Conservation (phyloP, 2,113 vertebrate species). For the Pheucticus melanocephalus region DNA sequence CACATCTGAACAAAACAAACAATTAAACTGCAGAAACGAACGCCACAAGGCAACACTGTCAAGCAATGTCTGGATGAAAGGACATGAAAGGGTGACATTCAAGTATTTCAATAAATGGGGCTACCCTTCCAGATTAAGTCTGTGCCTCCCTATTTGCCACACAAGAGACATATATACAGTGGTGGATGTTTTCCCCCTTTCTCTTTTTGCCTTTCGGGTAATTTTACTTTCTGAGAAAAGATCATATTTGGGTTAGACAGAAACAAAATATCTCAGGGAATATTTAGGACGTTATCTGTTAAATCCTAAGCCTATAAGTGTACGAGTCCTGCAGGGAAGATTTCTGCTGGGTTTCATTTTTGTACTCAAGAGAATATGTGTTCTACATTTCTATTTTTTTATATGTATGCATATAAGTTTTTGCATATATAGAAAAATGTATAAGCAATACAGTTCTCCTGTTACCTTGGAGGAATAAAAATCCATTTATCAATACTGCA, state of each 20-base stretch:
- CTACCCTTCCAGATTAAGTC: neutral
- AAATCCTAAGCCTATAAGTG: neutral
- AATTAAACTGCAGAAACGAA: neutral
- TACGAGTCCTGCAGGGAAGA: neutral
- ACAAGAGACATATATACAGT: neutral
- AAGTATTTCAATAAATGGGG: neutral
- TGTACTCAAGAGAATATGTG: neutral
- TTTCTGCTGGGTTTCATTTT: neutral
- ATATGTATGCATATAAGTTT: neutral
- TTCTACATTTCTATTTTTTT: neutral
- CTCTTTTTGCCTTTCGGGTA: neutral
- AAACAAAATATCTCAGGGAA: neutral
- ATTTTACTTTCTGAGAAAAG: neutral
- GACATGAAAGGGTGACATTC: neutral
- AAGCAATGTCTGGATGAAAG: neutral
- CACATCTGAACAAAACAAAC: neutral
- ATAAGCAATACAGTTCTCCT: neutral
- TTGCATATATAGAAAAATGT: neutral
- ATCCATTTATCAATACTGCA: neutral
- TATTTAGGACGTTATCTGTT: neutral
- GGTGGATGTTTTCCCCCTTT: neutral
- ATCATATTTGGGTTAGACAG: neutral
- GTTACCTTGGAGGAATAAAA: neutral
- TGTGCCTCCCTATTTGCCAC: neutral
- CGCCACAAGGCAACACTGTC: neutral